Percentiles rank a stretch among this genome's conserved stretches.
phyloP scores from a whole-genome alignment of 2,797 vertebrate species.

The Xiphorhynchus erythropygius region DNA sequence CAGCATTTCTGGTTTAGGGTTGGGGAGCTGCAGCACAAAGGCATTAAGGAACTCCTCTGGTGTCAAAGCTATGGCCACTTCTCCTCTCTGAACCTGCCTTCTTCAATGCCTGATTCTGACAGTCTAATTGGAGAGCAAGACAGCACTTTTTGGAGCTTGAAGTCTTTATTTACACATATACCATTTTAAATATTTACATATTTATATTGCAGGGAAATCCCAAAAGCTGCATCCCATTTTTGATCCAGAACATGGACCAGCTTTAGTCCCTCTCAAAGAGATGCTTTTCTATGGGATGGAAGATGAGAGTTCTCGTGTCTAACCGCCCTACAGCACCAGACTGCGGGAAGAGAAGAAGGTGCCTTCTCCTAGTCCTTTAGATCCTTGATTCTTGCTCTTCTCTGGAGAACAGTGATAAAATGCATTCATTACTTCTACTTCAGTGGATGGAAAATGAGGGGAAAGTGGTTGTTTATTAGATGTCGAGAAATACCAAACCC shows the following conservation, averaged over 20 bases:
- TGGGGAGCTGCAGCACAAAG: not conserved
- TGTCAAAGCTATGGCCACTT: not conserved
- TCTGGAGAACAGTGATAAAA: constrained; percentile 69
- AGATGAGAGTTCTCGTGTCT: not conserved
- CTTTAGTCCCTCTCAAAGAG: not conserved
- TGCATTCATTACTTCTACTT: constrained; percentile 63
- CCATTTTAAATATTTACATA: no score
- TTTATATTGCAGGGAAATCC: not conserved
- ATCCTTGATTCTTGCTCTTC: constrained; percentile 35
- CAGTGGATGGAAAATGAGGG: constrained; percentile 37
- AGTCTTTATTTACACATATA: not conserved
- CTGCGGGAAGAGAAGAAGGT: not conserved
- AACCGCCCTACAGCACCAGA: not conserved
- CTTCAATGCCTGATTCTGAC: not conserved
- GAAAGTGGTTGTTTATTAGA: constrained; percentile 73
- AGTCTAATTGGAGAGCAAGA: not conserved
- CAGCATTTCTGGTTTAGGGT: not conserved
- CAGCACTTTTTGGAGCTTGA: not conserved
- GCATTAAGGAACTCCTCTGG: not conserved
- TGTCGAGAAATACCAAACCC: constrained; percentile 67
- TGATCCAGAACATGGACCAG: accelerated
- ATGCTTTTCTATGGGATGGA: not conserved
- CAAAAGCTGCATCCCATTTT: not conserved
- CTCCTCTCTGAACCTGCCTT: not conserved
- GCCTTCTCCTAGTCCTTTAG: not conserved